phyloP scores from a whole-genome alignment of 2,113 vertebrate species.

The Opisthocomus hoazin region DNA sequence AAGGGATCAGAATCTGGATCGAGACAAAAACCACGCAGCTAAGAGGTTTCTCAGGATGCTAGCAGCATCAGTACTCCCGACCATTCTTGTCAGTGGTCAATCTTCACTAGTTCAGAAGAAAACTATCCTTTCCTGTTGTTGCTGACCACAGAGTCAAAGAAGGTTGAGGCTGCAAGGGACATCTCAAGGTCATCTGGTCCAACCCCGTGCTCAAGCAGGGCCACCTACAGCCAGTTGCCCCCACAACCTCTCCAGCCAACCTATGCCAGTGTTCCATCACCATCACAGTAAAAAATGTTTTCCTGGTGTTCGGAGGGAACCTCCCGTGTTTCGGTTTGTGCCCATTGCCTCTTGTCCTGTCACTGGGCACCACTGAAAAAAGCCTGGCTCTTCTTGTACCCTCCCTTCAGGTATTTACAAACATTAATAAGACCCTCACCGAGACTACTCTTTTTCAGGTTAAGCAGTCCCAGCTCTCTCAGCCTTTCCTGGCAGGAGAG shows the following conservation, averaged over 20 bases:
- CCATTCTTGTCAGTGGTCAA: no score
- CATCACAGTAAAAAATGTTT: not conserved
- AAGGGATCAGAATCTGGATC: not conserved
- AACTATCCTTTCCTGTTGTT: not conserved
- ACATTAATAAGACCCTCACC: not conserved
- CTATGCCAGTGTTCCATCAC: not conserved
- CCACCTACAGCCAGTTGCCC: not conserved
- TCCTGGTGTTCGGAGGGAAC: not conserved
- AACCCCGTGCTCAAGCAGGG: not conserved
- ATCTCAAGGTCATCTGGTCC: not conserved
- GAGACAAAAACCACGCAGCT: not conserved
- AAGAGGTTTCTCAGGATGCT: not conserved
- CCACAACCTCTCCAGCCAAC: not conserved
- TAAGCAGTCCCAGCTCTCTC: not conserved
- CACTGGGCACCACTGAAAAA: not conserved
- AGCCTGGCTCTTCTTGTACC: not conserved
- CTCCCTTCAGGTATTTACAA: not conserved
- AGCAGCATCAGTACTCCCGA: not conserved
- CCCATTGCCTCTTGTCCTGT: not conserved
- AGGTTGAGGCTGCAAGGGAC: not conserved
- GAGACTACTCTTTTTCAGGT: not conserved
- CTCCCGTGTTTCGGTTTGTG: not conserved
- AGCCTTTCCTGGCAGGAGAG: not conserved
- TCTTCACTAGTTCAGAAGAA: not conserved
- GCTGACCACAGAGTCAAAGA: not conserved